phyloP scores from a whole-genome alignment of 23 tunicate genomes.

The Ciona savignyi region DNA sequence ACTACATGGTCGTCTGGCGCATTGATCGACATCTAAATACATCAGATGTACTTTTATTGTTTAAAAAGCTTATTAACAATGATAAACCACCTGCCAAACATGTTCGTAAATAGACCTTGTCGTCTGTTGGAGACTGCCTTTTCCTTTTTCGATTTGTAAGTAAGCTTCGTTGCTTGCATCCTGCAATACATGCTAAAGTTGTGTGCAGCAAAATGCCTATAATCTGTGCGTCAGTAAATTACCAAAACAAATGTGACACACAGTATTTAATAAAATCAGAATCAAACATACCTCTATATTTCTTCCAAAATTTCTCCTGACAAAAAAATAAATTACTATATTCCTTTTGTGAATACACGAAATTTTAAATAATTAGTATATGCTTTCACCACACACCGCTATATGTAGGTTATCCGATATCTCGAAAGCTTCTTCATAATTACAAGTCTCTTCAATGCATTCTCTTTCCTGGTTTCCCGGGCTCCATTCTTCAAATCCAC shows the following conservation, averaged over 20 bases:
- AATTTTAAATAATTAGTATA: too few relatives aligned
- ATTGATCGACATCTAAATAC: conserved; percentile 31
- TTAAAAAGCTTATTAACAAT: too few relatives aligned
- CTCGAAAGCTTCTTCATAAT: conserved; percentile 27
- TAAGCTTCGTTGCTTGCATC: neutral
- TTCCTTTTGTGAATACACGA: too few relatives aligned
- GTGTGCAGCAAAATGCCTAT: too few relatives aligned
- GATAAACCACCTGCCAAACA: neutral
- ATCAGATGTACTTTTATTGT: too few relatives aligned
- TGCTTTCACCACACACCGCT: conserved; percentile 24
- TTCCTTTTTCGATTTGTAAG: neutral
- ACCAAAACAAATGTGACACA: too few relatives aligned
- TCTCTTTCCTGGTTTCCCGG: conserved; percentile 34
- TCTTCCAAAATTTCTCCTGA: conserved; percentile 16
- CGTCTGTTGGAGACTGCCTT: neutral
- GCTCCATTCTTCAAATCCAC: conserved; percentile 9
- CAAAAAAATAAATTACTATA: neutral
- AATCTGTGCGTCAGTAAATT: too few relatives aligned
- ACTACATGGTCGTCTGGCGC: conserved; percentile 17
- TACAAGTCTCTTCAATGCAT: conserved; percentile 29
- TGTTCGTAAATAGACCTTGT: neutral
- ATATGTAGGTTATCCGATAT: conserved; percentile 8
- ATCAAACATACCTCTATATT: conserved; percentile 14
- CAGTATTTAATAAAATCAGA: too few relatives aligned
- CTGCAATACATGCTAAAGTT: too few relatives aligned